Conservation (phyloP, 2,888 invertebrate genomes). For the Theretra japonica region DNA sequence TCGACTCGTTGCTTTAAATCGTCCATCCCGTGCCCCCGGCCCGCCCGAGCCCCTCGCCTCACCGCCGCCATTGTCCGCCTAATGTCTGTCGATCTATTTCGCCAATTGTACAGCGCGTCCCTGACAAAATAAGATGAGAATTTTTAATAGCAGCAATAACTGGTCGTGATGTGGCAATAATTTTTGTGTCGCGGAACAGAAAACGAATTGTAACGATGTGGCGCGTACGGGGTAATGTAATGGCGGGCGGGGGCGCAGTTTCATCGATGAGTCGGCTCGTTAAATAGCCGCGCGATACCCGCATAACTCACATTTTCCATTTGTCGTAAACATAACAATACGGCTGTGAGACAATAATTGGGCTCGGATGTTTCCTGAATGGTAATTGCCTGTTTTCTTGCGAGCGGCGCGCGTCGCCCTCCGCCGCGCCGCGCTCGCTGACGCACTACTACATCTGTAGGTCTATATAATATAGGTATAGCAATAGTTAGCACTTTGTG, state of each 20-base stretch:
- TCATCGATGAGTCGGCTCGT: conserved; percentile 35
- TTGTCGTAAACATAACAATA: conserved; percentile 32
- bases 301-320: conserved; percentile 25
- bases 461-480: not conserved
- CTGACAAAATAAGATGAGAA: conserved; percentile 64
- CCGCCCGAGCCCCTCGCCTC: not conserved
- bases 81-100: conserved; percentile 63
- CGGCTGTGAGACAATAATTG: conserved; percentile 10
- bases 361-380: conserved; percentile 12
- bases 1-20: conserved; percentile 50
- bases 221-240: conserved; percentile 37
- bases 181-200: conserved; percentile 43
- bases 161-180: conserved; percentile 57
- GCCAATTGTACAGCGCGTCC: conserved; percentile 63
- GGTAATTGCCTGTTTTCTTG: conserved; percentile 20
- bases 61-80: conserved; percentile 38
- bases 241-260: conserved; percentile 41
- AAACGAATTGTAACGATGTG: conserved; percentile 52
- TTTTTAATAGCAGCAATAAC: conserved; percentile 65
- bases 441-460: not conserved
- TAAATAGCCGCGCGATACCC: conserved; percentile 7
- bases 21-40: conserved; percentile 18
- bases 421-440: no score
- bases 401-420: not conserved
- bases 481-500: not conserved